Percentiles rank a stretch among this genome's conserved stretches.
Conservation (phyloP, 2,888 invertebrate genomes). For the Parnassius smintheus region DNA sequence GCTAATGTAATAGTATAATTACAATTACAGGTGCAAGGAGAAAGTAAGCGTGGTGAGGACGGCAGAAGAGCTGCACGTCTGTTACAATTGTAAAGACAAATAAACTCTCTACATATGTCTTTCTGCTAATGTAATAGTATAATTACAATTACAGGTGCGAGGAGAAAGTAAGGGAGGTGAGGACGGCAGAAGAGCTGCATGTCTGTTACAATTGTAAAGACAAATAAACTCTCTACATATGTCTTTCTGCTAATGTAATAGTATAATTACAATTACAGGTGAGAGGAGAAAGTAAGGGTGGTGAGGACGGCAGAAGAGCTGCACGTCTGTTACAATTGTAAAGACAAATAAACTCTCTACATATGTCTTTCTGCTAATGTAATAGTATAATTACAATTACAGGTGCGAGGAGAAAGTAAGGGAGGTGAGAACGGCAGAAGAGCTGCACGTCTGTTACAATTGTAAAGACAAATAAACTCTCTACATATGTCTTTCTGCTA, state of each 20-base stretch:
- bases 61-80: slow-evolving; percentile 81
- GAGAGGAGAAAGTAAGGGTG: slow-evolving; percentile 80
- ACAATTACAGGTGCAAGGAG: slow-evolving; percentile 78
- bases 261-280: slow-evolving; percentile 60
- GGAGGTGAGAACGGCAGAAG: slow-evolving; percentile 80
- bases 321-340: slow-evolving; percentile 86
- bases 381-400: slow-evolving; percentile 23
- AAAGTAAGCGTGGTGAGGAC: slow-evolving; percentile 79
- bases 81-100: slow-evolving; percentile 87
- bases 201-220: slow-evolving; percentile 87
- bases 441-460: slow-evolving; percentile 81
- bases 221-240: no score
- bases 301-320: slow-evolving; percentile 79
- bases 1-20: slow-evolving; percentile 2
- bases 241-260: neutral
- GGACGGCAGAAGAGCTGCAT: slow-evolving; percentile 80
- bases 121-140: neutral
- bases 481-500: no score
- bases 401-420: slow-evolving; percentile 83
- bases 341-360: no score
- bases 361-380: no score
- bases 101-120: no score
- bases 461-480: slow-evolving; percentile 80
- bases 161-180: slow-evolving; percentile 80
- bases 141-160: slow-evolving; percentile 68